A percentile compares a stretch with the other conserved stretches of the same genome.
These are phyloP conservation scores for Characodon lateralis DNA, from an alignment of 2,797 vertebrate species.

Conservation along the genomic window DNA sequence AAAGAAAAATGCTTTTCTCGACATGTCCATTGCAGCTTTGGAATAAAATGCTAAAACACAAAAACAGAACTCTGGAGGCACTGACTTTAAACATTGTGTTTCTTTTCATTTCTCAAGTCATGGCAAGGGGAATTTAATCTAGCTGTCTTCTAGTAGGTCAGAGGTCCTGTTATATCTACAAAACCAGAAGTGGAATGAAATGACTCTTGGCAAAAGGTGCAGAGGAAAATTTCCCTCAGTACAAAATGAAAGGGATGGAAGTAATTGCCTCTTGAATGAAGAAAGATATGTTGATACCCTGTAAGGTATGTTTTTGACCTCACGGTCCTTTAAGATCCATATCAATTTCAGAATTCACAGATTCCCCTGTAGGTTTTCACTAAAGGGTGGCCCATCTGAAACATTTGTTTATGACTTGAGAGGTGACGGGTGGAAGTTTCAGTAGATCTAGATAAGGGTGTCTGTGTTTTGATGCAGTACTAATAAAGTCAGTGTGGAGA, in stretches of 20 bases:
- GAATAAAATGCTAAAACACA: conserved; percentile 5
- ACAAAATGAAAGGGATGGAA: conserved; percentile 50
- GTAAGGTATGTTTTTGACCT: conserved; percentile 45
- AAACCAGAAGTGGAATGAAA: conserved; percentile 33
- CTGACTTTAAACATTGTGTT: conserved; percentile 19
- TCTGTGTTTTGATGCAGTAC: background rate
- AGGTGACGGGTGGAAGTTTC: background rate
- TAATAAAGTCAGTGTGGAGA: background rate
- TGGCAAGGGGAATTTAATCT: conserved; percentile 50
- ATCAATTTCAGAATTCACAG: conserved; percentile 41
- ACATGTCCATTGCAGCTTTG: conserved; percentile 17
- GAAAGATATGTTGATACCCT: conserved; percentile 48
- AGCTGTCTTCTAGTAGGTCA: conserved; percentile 25
- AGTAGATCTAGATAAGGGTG: background rate
- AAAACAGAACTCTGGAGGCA: conserved; percentile 10
- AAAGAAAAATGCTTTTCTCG: conserved; percentile 17
- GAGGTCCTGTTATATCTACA: conserved; percentile 46
- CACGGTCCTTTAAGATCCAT: conserved; percentile 35
- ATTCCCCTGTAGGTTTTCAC: background rate
- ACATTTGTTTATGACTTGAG: conserved; percentile 1
- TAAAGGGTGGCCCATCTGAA: background rate
- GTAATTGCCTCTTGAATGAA: conserved; percentile 53
- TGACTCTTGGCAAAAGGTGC: conserved; percentile 21
- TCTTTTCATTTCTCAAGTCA: conserved; percentile 41
- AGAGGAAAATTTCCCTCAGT: conserved; percentile 7